Evolutionary conservation across 2,113 vertebrate species (phyloP).

Genomic region (Ptychochromis oligacanthus): DNA sequence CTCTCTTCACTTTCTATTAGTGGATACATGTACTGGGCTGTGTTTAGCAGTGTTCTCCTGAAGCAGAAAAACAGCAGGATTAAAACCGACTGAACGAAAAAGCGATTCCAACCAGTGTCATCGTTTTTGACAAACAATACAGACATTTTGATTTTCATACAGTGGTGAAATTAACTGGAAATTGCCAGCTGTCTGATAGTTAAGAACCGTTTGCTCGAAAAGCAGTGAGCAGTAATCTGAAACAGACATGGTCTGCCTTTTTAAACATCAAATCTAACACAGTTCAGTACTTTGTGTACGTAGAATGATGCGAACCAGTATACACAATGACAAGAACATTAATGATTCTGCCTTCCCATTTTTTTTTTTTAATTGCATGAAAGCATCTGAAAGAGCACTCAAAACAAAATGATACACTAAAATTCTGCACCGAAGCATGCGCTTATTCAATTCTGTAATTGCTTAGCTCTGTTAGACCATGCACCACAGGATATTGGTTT

Average conservation of each 20-base stretch:
- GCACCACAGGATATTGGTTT: fast-evolving
- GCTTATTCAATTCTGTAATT: too few species aligned
- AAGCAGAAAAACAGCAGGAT: background rate
- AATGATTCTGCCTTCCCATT: background rate
- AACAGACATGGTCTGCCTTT: background rate
- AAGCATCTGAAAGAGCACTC: background rate
- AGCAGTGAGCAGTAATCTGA: too few species aligned
- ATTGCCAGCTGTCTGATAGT: background rate
- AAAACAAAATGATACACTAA: background rate
- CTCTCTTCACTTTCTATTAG: background rate
- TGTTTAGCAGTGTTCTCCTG: background rate
- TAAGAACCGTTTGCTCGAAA: background rate
- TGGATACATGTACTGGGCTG: background rate
- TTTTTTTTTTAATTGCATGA: background rate
- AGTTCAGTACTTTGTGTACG: background rate
- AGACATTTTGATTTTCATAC: fast-evolving
- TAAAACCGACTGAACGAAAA: background rate
- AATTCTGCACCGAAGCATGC: background rate
- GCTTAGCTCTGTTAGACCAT: background rate
- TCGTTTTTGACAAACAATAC: background rate
- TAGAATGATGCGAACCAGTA: background rate
- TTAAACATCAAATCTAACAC: background rate
- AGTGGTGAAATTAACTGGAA: background rate
- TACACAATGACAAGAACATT: background rate
- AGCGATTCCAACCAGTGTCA: background rate